Evolutionary conservation across 2,888 invertebrate species (phyloP), one percentile per base, ranked within the genome.

Genomic region (Lasioglossum oenotherae): DNA sequence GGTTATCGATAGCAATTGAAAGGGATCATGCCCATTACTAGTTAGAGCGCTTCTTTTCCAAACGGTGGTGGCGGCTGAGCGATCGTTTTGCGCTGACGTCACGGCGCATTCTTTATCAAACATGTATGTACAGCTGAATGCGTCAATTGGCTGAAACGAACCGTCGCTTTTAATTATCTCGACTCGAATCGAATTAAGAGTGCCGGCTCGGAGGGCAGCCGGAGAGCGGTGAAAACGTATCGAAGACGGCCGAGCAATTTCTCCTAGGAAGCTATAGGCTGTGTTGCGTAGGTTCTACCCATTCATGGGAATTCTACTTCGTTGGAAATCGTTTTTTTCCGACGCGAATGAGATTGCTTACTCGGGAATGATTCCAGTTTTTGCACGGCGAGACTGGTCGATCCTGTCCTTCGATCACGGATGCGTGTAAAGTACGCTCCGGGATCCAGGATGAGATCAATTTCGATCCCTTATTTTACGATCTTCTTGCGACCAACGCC

Each of bases 151-250:
- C 53, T 53, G 44, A 60, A 44, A 76, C 75, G 57, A 76, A 82
- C 64, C 53, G 72, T 71, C 57, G 57, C 19, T 74, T 84, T 83
- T 84, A 84, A 84, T 78, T 84, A 78, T 69, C 49, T 49, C 23
- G 10, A 35, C 60, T 38, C 27, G 86, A 72, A 64, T 64, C 64
- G 64, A 64, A 64, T 64, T 64, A 64, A 64, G 16, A 64, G 64
- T 64, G 64, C 27, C 27, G 23, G 23, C 53, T 53, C 10, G 53
- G 23, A 53, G 8, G 53, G 23, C 8, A 23, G 3, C 23, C 53
- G 8, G 23, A 53, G 14, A 16, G 64, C 64, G 64, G 27, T 16
- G 64, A 64, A 27, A 31, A 31, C 64, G 27, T 2, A 14, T 64
- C 64, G 64, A 64, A 64, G 16, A 27, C 60, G 31, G 60, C 2